Conservation (phyloP, 2,888 invertebrate species). For the Hoplodrina ambigua region DNA sequence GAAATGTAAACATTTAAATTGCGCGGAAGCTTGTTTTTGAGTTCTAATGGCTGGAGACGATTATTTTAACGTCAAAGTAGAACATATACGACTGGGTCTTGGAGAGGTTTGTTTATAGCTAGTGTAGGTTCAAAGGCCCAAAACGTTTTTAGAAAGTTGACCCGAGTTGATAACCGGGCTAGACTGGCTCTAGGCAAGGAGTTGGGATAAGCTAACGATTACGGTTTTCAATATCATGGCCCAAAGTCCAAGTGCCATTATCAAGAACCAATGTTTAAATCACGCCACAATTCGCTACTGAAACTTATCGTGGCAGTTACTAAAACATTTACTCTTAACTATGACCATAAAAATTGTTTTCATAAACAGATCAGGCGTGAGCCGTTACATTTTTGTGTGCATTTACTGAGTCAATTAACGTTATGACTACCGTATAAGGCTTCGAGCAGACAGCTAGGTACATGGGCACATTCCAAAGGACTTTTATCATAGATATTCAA, state of each 20-base stretch:
- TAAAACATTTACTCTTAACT: constrained; percentile 15
- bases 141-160: neutral
- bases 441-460: constrained; percentile 13
- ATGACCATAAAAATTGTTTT: constrained; percentile 15
- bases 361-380: constrained; percentile 23
- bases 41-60: neutral
- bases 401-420: constrained; percentile 39
- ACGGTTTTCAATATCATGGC: constrained; percentile 1
- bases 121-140: too few relatives aligned
- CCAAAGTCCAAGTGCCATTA: constrained; percentile 2
- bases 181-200: neutral
- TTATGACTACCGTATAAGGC: constrained; percentile 19
- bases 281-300: constrained; percentile 8
- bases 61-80: constrained; percentile 14
- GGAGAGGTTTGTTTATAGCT: neutral
- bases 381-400: constrained; percentile 17
- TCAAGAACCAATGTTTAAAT: constrained; percentile 20
- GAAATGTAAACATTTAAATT: constrained; percentile 47
- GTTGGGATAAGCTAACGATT: neutral
- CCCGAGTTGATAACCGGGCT: neutral
- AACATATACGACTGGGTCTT: neutral
- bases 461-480: constrained; percentile 39
- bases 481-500: constrained; percentile 44
- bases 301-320: constrained; percentile 19
- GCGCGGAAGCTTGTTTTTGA: constrained; percentile 32